Conservation (phyloP, 2,888 invertebrate species). For the Melieria omissa region DNA sequence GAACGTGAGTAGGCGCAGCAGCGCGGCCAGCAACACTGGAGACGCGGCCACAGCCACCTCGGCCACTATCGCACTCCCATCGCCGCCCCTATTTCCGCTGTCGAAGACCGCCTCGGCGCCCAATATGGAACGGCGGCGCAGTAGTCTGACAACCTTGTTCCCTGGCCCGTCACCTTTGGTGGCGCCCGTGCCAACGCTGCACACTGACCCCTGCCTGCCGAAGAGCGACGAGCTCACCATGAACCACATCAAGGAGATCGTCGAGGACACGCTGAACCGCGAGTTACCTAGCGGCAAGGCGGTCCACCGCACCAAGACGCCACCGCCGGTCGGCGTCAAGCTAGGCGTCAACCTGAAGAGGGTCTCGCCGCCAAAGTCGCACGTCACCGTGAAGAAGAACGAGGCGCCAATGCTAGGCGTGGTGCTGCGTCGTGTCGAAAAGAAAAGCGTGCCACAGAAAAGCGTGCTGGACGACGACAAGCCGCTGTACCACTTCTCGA, state of each 20-base stretch:
- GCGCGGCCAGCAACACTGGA: conserved; percentile 52
- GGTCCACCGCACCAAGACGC: conserved; percentile 61
- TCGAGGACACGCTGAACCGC: conserved; percentile 49
- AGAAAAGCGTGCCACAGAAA: conserved; percentile 61
- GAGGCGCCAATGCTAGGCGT: conserved; percentile 64
- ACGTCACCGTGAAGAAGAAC: conserved; percentile 60
- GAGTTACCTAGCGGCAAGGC: conserved; percentile 55
- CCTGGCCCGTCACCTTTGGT: conserved; percentile 59
- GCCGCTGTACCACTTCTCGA: conserved; percentile 63
- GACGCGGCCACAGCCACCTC: conserved; percentile 27
- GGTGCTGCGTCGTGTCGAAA: conserved; percentile 64
- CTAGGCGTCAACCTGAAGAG: conserved; percentile 63
- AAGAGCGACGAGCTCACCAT: conserved; percentile 40
- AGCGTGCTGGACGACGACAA: conserved; percentile 66
- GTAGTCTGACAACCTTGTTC: conserved; percentile 55
- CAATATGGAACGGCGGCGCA: conserved; percentile 53
- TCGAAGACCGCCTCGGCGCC: conserved; percentile 60
- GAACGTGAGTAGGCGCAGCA: conserved; percentile 53
- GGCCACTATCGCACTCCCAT: conserved; percentile 23
- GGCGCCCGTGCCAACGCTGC: conserved; percentile 53
- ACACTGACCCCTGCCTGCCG: conserved; percentile 53
- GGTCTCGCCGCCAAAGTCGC: conserved; percentile 60
- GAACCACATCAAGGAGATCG: conserved; percentile 46
- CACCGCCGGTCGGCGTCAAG: conserved; percentile 63
- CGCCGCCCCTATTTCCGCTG: conserved; percentile 56